Conservation (phyloP, 2,113 vertebrate species). For the Paraplagusia blochii region DNA sequence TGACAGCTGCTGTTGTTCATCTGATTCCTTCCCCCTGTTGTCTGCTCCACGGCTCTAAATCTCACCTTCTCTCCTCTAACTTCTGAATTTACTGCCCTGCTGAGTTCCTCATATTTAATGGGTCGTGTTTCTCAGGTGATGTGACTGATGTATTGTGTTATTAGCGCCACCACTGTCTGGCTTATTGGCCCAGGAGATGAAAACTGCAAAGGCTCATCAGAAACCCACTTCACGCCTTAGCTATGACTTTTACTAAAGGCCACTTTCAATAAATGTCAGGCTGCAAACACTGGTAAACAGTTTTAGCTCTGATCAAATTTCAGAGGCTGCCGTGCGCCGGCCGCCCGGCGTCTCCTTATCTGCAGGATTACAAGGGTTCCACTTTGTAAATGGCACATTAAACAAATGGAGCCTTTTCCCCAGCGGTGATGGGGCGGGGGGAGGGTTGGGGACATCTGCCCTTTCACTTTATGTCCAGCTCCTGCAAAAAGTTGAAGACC, state of each 20-base stretch:
- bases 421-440: slow-evolving; percentile 51
- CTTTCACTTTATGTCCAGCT: slow-evolving; percentile 53
- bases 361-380: slow-evolving; percentile 53
- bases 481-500: slow-evolving; percentile 31
- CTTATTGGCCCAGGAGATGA: slow-evolving; percentile 38
- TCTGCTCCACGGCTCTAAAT: neutral
- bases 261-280: slow-evolving; percentile 78
- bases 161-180: slow-evolving; percentile 26
- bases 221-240: slow-evolving; percentile 66
- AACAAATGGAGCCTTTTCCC: slow-evolving; percentile 65
- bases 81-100: neutral
- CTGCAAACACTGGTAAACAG: slow-evolving; percentile 72
- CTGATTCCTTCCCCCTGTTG: slow-evolving; percentile 2
- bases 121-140: slow-evolving; percentile 17
- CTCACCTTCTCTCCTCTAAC: neutral
- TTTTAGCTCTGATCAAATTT: slow-evolving; percentile 72
- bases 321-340: slow-evolving; percentile 54
- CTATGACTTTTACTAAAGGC: slow-evolving; percentile 78
- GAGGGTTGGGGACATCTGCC: slow-evolving; percentile 55
- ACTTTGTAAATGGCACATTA: slow-evolving; percentile 64
- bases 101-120: slow-evolving; percentile 15
- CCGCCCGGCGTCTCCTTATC: slow-evolving; percentile 44
- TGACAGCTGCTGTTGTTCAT: neutral
- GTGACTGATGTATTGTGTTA: slow-evolving; percentile 43
- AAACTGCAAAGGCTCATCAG: slow-evolving; percentile 61